Evolutionary conservation across 2,888 invertebrate genomes (phyloP).

Genomic region (Coremacera marginata): DNA sequence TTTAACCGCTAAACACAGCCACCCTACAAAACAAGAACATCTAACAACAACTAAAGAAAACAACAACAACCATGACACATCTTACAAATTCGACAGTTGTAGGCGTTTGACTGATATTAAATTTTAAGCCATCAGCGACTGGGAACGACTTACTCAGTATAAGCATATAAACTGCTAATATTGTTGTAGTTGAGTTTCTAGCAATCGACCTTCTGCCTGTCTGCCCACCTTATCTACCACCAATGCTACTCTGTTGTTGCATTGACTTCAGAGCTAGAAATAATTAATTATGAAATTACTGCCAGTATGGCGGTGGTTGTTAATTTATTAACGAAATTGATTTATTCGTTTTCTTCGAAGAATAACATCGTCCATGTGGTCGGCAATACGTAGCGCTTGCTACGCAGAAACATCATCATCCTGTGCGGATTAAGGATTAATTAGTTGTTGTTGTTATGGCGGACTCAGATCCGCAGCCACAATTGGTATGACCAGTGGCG

Average conservation of each 20-base stretch:
- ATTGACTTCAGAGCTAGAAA: background rate
- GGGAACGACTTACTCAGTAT: too few species aligned
- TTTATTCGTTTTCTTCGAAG: conserved; percentile 56
- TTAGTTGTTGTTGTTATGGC: conserved; percentile 9
- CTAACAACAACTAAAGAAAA: background rate
- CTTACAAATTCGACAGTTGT: background rate
- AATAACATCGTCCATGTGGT: background rate
- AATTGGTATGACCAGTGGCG: too few species aligned
- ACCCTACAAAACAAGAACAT: background rate
- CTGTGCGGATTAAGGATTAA: conserved; percentile 1
- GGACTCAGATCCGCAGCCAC: too few species aligned
- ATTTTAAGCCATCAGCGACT: too few species aligned
- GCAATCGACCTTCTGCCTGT: too few species aligned
- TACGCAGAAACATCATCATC: background rate
- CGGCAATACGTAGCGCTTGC: background rate
- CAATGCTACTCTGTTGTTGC: background rate
- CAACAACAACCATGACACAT: background rate
- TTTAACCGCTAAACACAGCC: background rate
- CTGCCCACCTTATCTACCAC: background rate
- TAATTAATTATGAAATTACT: conserved; percentile 34
- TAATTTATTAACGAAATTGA: conserved; percentile 66
- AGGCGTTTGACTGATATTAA: too few species aligned
- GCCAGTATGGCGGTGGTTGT: conserved; percentile 47
- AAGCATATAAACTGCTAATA: too few species aligned
- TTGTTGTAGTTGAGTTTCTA: too few species aligned